Evolutionary conservation across 2,888 invertebrate species (phyloP), one percentile per base, ranked within the genome.

Genomic region (Polyommatus iphigenia): DNA sequence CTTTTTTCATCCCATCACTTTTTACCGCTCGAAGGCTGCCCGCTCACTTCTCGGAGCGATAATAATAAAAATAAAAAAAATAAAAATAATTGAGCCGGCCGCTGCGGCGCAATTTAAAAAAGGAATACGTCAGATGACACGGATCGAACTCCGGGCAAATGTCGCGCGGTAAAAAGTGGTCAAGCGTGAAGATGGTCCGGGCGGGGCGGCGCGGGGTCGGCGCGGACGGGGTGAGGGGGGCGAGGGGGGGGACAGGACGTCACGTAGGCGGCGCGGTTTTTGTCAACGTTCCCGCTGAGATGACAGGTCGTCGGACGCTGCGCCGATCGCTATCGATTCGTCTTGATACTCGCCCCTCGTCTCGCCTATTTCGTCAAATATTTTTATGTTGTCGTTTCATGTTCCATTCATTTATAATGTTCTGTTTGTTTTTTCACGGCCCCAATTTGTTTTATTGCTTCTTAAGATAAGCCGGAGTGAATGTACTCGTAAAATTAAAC

Each of bases 131-230:
- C 92, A 91, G 92, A 93, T 93, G 94, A 94, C 94, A 94, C 91
- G 93, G 93, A 92, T 93, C 93, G 94, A 94, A 94, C 94, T 93
- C 94, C 91, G 93, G 94, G 94, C 93, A 93, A 94, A 94, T 94
- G 94, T 93, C 94, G 94, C 93, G 91, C 90, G 88, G 90, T 93
- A 93, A 94, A 94, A 94, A 94, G 93, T 92, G 91, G 94, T 93
- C 91, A 89, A 87, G 87, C 88, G 87, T 85, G 85, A 85, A 84
- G 85, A 83, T 83, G 85, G 80, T 85, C 80, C 81, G 83, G 79
- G 82, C 81, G 83, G 84, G 78, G 81, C 82, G 85, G 80, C 81
- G 83, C 79, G 82, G 83, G 82, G 84, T 78, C 81, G 82, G 82
- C 78, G 79, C 80, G 54, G 81, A 80, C 79, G 81, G 81, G 83